phyloP scores from a whole-genome alignment of 2,797 vertebrate species.

The Lindbergichthys nudifrons region DNA sequence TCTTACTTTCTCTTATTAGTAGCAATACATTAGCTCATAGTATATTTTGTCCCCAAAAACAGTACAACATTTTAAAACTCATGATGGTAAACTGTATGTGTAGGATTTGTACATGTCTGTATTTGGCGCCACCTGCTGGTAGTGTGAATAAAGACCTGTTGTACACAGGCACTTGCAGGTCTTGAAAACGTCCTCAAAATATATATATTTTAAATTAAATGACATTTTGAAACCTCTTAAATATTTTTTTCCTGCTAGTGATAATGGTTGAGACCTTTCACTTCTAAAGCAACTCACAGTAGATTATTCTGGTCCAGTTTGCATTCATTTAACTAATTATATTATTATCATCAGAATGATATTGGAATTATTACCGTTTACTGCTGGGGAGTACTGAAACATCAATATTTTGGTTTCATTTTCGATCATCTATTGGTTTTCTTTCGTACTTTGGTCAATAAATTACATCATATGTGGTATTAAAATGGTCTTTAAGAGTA shows the following conservation, averaged over 20 bases:
- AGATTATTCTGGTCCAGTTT: background rate
- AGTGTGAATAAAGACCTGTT: background rate
- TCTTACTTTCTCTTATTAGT: background rate
- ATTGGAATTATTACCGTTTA: background rate
- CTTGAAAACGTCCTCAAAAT: background rate
- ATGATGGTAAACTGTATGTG: background rate
- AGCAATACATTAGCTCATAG: background rate
- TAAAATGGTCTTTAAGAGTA: background rate
- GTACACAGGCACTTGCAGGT: background rate
- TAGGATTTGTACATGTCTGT: background rate
- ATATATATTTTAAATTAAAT: too few relatives aligned
- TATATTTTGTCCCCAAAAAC: background rate
- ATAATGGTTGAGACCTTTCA: background rate
- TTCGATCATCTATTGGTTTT: background rate
- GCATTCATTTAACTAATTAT: background rate
- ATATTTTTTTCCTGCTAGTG: background rate
- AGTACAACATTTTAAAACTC: background rate
- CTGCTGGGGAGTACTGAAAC: background rate
- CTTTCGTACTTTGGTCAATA: background rate
- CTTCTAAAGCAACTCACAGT: background rate
- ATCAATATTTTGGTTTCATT: background rate
- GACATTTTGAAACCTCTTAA: background rate
- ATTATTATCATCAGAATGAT: background rate
- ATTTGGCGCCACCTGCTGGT: background rate
- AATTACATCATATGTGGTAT: background rate